Conservation (phyloP, 2,113 vertebrate species). For the Athene cunicularia region DNA sequence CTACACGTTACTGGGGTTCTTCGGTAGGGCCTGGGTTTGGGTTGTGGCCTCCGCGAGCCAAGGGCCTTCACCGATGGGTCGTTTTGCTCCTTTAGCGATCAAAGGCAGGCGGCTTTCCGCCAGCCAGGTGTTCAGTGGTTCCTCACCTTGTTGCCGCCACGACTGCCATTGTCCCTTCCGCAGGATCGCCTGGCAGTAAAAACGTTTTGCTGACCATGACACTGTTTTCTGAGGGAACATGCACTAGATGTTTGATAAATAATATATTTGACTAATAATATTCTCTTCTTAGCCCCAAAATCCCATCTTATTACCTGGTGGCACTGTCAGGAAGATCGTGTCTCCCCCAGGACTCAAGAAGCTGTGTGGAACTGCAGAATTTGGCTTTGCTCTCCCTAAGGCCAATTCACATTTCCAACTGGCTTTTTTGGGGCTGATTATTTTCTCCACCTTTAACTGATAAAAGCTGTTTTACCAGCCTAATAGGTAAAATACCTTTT, state of each 20-base stretch:
- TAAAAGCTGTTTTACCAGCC: neutral
- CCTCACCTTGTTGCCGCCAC: neutral
- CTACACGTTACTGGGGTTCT: rapidly evolving
- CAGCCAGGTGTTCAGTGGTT: rapidly evolving
- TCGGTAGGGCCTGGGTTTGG: rapidly evolving
- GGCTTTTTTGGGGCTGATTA: neutral
- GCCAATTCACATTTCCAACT: neutral
- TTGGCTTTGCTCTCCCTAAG: neutral
- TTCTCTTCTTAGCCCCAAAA: neutral
- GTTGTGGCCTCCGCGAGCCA: rapidly evolving
- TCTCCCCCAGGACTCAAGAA: neutral
- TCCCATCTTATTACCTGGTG: neutral
- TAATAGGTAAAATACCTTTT: too few relatives aligned
- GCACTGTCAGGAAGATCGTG: neutral
- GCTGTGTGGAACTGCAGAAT: neutral
- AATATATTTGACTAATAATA: neutral
- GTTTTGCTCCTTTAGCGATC: too few relatives aligned
- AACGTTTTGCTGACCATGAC: neutral
- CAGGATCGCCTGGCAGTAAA: neutral
- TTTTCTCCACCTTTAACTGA: neutral
- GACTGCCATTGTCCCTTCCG: rapidly evolving
- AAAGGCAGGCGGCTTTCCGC: too few relatives aligned
- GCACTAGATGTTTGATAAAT: neutral
- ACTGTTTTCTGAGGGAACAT: rapidly evolving
- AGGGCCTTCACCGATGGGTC: rapidly evolving